A percentile compares a stretch with the other conserved stretches of the same genome.
Conservation (phyloP, 2,797 vertebrate genomes). For the Pelochelys cantorii region DNA sequence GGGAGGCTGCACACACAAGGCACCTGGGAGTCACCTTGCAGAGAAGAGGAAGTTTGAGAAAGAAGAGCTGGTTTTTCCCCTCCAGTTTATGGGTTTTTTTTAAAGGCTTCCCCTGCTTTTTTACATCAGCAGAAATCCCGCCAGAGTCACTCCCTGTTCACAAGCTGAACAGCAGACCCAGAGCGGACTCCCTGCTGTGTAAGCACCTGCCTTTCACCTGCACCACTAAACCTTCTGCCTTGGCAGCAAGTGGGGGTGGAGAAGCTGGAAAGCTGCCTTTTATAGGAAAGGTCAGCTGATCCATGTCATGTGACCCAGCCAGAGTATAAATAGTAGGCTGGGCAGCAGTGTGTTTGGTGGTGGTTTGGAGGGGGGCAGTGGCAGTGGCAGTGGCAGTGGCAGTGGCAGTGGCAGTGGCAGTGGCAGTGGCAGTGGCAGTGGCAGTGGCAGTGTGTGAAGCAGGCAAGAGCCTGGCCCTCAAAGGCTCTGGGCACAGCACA, state of each 20-base stretch:
- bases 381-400: no score
- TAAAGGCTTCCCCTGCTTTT: conserved; percentile 61
- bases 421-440: no score
- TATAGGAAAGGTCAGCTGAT: conserved; percentile 17
- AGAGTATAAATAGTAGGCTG: not conserved
- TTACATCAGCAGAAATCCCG: not conserved
- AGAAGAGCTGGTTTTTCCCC: conserved; percentile 36
- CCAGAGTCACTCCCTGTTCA: not conserved
- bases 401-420: no score
- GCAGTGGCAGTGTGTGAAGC: not conserved
- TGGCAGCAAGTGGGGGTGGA: not conserved
- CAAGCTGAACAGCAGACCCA: not conserved
- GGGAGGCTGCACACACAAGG: not conserved
- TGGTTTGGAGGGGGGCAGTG: rapidly evolving
- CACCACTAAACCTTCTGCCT: conserved; percentile 15
- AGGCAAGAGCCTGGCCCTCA: not conserved
- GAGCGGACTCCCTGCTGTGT: not conserved
- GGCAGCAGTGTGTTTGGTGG: not conserved
- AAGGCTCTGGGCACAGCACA: not conserved
- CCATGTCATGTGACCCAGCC: not conserved
- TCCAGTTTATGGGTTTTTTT: not conserved
- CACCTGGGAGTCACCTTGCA: not conserved
- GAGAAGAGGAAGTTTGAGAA: not conserved
- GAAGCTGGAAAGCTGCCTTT: not conserved
- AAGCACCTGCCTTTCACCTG: conserved; percentile 60